Evolutionary conservation across 2,113 vertebrate genomes (phyloP).

Genomic region (Barbus barbus): DNA sequence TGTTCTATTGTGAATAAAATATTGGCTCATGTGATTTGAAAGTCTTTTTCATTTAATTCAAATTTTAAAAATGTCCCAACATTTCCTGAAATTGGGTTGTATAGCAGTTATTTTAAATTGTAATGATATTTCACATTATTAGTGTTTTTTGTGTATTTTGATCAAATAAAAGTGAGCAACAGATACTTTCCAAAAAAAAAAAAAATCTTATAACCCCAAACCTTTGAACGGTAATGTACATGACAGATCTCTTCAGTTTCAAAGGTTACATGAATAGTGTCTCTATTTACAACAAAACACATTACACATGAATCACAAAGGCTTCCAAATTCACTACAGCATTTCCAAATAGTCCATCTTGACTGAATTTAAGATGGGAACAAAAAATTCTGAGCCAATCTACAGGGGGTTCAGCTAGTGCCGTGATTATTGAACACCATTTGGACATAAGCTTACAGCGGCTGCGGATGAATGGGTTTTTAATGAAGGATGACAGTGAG

Average conservation of each 20-base stretch:
- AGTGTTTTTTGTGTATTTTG: not conserved
- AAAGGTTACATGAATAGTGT: not conserved
- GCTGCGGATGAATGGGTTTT: slow-evolving; percentile 3
- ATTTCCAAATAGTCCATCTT: not conserved
- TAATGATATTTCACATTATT: not conserved
- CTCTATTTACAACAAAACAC: not conserved
- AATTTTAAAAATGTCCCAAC: too few species aligned
- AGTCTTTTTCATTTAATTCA: too few species aligned
- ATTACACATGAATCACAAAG: not conserved
- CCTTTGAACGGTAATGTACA: not conserved
- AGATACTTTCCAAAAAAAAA: too few species aligned
- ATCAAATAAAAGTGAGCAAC: not conserved
- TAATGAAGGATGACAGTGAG: slow-evolving; percentile 33
- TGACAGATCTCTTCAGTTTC: not conserved
- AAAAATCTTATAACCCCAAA: too few species aligned
- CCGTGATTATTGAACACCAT: not conserved
- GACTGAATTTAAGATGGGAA: not conserved
- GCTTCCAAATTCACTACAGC: not conserved
- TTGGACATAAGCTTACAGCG: slow-evolving; percentile 15
- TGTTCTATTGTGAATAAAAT: too few species aligned
- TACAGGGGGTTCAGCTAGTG: slow-evolving; percentile 9
- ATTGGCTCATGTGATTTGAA: too few species aligned
- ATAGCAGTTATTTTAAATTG: not conserved
- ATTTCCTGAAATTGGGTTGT: too few species aligned
- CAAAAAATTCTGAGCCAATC: not conserved